Evolutionary conservation across 2,113 vertebrate genomes (phyloP).

Genomic region (Pelmatolapia mariae): DNA sequence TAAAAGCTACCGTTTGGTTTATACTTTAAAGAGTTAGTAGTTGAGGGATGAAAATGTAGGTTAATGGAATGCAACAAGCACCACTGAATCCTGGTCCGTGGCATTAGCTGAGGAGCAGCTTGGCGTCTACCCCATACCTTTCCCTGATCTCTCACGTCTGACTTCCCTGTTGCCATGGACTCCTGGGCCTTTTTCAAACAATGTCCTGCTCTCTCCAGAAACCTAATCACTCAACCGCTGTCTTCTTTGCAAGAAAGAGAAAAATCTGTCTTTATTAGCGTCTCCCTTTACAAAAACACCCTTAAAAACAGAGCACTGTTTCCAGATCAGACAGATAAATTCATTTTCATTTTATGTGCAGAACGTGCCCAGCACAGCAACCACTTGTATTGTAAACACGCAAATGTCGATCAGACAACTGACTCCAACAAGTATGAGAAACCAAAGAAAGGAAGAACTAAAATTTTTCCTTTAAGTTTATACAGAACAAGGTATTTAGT

Average conservation of each 20-base stretch:
- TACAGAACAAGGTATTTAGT: background rate
- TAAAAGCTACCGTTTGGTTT: conserved; percentile 1
- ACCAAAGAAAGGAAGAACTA: background rate
- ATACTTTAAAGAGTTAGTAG: conserved; percentile 24
- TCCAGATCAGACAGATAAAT: background rate
- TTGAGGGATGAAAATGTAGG: conserved; percentile 25
- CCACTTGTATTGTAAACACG: background rate
- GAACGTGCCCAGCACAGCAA: background rate
- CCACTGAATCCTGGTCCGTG: background rate
- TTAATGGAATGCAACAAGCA: conserved; percentile 12
- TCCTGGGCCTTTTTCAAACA: conserved; percentile 57
- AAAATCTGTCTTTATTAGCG: conserved; percentile 28
- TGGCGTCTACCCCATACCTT: conserved; percentile 6
- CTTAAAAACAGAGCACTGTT: background rate
- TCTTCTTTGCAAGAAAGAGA: conserved; percentile 36
- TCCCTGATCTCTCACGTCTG: background rate
- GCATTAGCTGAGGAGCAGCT: background rate
- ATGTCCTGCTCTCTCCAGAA: conserved; percentile 67
- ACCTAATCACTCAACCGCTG: conserved; percentile 48
- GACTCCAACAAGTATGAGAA: background rate
- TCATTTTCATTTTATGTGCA: conserved; percentile 5
- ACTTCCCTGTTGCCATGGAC: conserved; percentile 65
- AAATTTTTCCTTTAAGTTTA: background rate
- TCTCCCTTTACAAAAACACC: background rate
- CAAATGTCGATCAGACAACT: background rate